Evolutionary conservation across 2,797 vertebrate species (phyloP).

Genomic region (Brachymystax lenok): DNA sequence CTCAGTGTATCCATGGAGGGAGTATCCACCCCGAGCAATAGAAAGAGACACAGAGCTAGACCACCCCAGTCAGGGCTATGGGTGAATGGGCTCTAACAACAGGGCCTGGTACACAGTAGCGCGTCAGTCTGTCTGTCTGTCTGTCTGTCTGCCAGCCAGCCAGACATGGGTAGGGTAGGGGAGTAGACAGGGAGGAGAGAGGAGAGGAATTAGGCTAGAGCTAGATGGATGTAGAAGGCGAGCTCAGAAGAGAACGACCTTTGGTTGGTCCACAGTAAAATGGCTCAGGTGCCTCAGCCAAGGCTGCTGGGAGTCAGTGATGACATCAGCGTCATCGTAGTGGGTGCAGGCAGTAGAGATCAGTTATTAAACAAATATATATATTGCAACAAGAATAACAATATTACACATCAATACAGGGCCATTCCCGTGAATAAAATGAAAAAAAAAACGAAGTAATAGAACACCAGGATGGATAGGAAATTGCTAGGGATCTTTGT

Average conservation of each 20-base stretch:
- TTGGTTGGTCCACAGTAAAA: slow-evolving; percentile 57
- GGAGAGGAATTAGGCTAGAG: slow-evolving; percentile 21
- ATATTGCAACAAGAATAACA: too few species aligned
- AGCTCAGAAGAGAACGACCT: neutral
- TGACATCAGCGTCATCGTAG: slow-evolving; percentile 73
- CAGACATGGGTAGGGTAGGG: neutral
- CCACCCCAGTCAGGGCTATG: slow-evolving; percentile 34
- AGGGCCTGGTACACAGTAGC: slow-evolving; percentile 36
- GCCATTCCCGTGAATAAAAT: too few species aligned
- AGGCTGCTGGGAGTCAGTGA: slow-evolving; percentile 70
- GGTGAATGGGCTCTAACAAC: slow-evolving; percentile 29
- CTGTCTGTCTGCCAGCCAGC: neutral
- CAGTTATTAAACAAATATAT: neutral
- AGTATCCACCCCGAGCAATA: slow-evolving; percentile 55
- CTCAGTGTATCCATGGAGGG: slow-evolving; percentile 66
- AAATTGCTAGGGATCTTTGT: too few species aligned
- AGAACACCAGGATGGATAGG: neutral
- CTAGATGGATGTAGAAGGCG: slow-evolving; percentile 36
- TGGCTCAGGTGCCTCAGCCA: slow-evolving; percentile 67
- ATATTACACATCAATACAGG: too few species aligned
- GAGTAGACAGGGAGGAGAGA: slow-evolving; percentile 22
- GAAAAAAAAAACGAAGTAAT: too few species aligned
- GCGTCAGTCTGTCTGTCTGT: too few species aligned
- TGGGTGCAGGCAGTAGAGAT: slow-evolving; percentile 27
- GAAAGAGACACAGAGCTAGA: slow-evolving; percentile 18